Base-by-base conservation (phyloP, 2,113 vertebrate species). In the Cyanistes caeruleus region DNA sequence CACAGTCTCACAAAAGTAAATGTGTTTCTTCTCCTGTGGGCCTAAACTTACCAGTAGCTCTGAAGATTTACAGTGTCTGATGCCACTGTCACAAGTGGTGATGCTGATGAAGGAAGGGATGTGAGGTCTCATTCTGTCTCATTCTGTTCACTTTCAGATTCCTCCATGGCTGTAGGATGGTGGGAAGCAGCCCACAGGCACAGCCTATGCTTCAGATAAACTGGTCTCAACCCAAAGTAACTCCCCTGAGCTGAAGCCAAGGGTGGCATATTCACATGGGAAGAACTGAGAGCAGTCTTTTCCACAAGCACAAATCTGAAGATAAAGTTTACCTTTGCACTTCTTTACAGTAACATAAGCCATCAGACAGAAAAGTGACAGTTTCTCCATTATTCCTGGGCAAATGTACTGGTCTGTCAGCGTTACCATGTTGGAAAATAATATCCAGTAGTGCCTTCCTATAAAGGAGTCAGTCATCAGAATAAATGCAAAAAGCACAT, bases 311-410 rank as follows among this genome's bases (percentile, higher is more conserved):
- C n/a, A 17, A 69, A 35, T 43, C 23, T 19, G 15, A 86, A 64
- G 43, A 48, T 23, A 21, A 83, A 79, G 35, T 68, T 93, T 78
- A 13, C 18, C 31, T 62, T 52, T 81, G 49, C 41, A 43, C 58
- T 89, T 85, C 70, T 94, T 87, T 73, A 23, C 0, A 3, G 52
- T 35, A 79, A 31, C 14, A 28, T 43, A 67, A 81, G 35, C 28
- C 44, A 31, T 80, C 90, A 90, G 83, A 63, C 58, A 86, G 79
- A 70, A 93, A 93, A 72, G 78, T 81, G 84, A 90, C 75, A 75
- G 58, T 94, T 97, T 95, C 95, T 88, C 84, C 59, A 41, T 92
- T 91, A 64, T 90, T 85, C 78, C 83, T 8, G 22, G 48, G 79
- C 59, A 88, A 92, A 68, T 89, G 41, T 13, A 80, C 77, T 80